Percentiles rank a stretch among this genome's conserved stretches.
Conservation (phyloP, 2,113 vertebrate species). For the Peromyscus leucopus region DNA sequence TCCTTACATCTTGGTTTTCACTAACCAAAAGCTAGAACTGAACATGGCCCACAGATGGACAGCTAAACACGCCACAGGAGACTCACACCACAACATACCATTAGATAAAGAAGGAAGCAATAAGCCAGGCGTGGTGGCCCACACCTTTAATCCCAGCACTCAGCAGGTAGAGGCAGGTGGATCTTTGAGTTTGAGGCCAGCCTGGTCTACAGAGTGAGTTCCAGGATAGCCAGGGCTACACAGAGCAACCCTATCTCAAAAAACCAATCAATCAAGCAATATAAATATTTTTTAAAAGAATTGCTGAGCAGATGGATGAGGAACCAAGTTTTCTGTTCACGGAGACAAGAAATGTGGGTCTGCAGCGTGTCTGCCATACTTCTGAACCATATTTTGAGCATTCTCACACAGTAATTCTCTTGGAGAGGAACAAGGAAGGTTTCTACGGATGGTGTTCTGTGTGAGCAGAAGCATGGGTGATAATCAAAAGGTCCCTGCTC, state of each 20-base stretch:
- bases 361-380: neutral
- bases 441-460: neutral
- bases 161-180: too few relatives aligned
- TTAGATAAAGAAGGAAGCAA: neutral
- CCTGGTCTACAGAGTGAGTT: neutral
- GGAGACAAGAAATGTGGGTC: neutral
- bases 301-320: neutral
- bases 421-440: neutral
- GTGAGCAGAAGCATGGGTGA: neutral
- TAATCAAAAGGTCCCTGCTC: neutral
- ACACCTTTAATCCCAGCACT: too few relatives aligned
- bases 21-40: neutral
- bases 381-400: neutral
- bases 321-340: neutral
- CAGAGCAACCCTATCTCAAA: neutral
- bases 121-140: neutral
- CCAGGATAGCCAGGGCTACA: neutral
- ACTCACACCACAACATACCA: neutral
- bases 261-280: neutral
- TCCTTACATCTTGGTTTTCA: neutral
- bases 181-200: too few relatives aligned
- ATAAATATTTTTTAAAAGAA: neutral
- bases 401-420: constrained; percentile 21
- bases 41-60: neutral
- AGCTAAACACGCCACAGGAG: neutral